A percentile compares a stretch with the other conserved stretches of the same genome.
These are phyloP conservation scores for Syrista parreyssii DNA, from an alignment of 2,888 invertebrate genomes.

Conservation along the genomic window DNA sequence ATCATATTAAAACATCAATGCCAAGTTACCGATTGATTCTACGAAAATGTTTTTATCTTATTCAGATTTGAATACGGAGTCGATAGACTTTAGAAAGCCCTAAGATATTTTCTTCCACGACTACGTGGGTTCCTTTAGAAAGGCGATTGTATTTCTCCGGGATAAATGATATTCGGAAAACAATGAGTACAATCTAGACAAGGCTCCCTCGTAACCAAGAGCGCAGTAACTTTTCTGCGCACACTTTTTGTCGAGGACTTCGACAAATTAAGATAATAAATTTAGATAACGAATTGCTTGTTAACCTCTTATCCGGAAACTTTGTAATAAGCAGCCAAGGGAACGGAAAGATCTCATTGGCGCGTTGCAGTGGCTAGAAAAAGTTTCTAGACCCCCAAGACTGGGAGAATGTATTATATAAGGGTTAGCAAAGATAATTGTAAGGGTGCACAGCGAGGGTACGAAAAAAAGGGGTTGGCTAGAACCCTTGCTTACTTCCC, in stretches of 20 bases:
- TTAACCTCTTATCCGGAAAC: background rate
- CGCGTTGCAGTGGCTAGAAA: no score
- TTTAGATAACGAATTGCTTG: conserved; percentile 15
- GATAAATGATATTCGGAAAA: background rate
- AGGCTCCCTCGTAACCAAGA: background rate
- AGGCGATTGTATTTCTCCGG: background rate
- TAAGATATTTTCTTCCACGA: no score
- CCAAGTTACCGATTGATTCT: no score
- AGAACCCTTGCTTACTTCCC: background rate
- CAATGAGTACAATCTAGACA: background rate
- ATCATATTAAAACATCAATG: no score
- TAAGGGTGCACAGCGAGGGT: background rate
- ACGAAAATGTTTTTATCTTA: no score
- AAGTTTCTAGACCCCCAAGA: conserved; percentile 4
- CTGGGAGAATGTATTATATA: conserved; percentile 12
- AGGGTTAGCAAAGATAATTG: background rate
- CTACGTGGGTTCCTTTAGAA: background rate
- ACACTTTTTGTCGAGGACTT: background rate
- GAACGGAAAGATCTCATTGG: background rate
- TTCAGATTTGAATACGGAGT: no score
- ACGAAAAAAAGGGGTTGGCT: background rate
- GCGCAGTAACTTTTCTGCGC: background rate
- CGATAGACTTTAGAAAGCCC: no score
- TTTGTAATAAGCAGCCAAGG: background rate
- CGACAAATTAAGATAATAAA: conserved; percentile 18